These are phyloP conservation scores for Lingula anatina DNA, from an alignment of 2,888 invertebrate genomes.

Conservation along the genomic window DNA sequence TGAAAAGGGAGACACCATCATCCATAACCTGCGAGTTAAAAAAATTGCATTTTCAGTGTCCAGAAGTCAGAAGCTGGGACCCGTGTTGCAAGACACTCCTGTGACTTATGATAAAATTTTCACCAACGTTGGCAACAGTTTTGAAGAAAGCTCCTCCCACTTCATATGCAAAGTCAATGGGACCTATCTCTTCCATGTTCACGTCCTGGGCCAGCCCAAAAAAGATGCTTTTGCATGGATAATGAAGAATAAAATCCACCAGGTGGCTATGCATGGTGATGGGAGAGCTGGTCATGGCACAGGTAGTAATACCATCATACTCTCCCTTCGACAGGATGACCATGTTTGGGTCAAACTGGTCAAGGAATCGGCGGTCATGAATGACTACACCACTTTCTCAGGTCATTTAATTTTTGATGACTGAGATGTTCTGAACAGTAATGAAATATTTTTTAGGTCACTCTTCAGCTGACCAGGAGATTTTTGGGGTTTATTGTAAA, in stretches of 20 bases:
- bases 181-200: constrained; percentile 44
- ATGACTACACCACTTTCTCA: constrained; percentile 48
- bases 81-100: constrained; percentile 41
- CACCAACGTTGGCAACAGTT: constrained; percentile 40
- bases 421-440: neutral
- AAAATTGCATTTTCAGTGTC: constrained; percentile 46
- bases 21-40: constrained; percentile 6
- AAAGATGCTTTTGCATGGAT: constrained; percentile 46
- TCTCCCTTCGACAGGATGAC: constrained; percentile 35
- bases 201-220: constrained; percentile 41
- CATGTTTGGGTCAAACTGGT: constrained; percentile 46
- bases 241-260: constrained; percentile 45
- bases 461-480: neutral
- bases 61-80: constrained; percentile 40
- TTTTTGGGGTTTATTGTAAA: neutral
- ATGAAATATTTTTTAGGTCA: neutral
- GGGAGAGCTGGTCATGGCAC: constrained; percentile 44
- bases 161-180: constrained; percentile 42
- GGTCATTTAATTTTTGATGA: constrained; percentile 43
- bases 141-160: constrained; percentile 41
- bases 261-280: constrained; percentile 46
- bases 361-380: constrained; percentile 43
- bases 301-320: constrained; percentile 44
- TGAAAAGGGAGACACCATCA: constrained; percentile 8
- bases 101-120: constrained; percentile 43